Evolutionary conservation across 2,113 vertebrate genomes (phyloP).

Genomic region (Baryphthengus martii): DNA sequence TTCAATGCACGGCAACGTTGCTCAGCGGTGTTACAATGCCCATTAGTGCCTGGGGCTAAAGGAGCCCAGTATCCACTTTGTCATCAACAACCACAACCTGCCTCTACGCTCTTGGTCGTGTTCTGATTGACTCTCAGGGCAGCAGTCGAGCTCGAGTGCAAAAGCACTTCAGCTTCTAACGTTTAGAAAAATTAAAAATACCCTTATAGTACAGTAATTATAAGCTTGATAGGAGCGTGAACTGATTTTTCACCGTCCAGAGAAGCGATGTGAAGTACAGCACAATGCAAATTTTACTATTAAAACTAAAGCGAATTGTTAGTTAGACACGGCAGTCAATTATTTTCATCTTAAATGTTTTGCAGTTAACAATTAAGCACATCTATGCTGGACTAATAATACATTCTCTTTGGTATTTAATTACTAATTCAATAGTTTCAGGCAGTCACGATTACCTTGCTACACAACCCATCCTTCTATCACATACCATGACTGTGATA

Average conservation of each 20-base stretch:
- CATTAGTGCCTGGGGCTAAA: neutral
- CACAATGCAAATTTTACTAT: neutral
- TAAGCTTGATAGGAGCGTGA: neutral
- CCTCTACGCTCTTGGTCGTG: neutral
- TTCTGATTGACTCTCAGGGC: neutral
- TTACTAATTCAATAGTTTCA: neutral
- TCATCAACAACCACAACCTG: neutral
- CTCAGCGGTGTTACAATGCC: neutral
- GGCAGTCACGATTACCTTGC: neutral
- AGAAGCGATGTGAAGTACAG: neutral
- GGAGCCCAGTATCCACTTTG: neutral
- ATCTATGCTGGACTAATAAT: neutral
- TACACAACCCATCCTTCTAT: neutral
- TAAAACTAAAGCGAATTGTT: neutral
- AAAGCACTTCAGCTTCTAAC: slow-evolving; percentile 21
- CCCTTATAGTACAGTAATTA: neutral
- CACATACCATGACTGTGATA: neutral
- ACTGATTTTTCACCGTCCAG: neutral
- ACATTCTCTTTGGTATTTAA: neutral
- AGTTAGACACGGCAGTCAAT: neutral
- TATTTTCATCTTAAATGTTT: neutral
- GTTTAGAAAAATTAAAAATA: neutral
- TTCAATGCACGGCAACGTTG: neutral
- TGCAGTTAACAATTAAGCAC: neutral
- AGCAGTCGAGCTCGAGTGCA: neutral